Evolutionary conservation across 2,888 invertebrate genomes (phyloP).

Genomic region (Lutraria lutraria): DNA sequence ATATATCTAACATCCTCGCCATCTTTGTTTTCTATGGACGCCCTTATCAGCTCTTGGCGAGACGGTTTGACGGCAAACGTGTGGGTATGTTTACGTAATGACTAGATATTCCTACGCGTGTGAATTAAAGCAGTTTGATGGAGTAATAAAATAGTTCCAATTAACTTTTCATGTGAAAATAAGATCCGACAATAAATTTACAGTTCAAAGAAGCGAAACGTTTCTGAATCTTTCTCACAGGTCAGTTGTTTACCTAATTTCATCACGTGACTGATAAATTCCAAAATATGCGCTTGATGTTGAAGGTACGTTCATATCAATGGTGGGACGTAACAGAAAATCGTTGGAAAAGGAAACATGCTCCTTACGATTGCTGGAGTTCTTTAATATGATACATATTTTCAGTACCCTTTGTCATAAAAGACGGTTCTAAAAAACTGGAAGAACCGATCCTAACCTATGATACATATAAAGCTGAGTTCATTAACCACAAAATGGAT

Average conservation of each 20-base stretch:
- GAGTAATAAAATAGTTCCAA: constrained; percentile 25
- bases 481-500: neutral
- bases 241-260: neutral
- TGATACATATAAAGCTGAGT: neutral
- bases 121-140: constrained; percentile 31
- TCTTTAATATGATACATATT: neutral
- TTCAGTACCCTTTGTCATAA: neutral
- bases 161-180: neutral
- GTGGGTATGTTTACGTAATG: constrained; percentile 53
- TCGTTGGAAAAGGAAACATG: neutral
- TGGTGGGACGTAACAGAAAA: neutral
- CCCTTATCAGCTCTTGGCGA: constrained; percentile 62
- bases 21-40: constrained; percentile 65
- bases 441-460: neutral
- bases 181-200: constrained; percentile 10
- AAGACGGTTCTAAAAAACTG: neutral
- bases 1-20: constrained; percentile 57
- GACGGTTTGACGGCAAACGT: constrained; percentile 63
- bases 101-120: constrained; percentile 23
- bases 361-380: neutral
- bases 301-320: neutral
- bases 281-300: neutral
- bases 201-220: neutral
- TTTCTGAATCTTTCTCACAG: neutral
- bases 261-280: neutral